phyloP scores from a whole-genome alignment of 2,888 invertebrate genomes.

The Axea sp. region DNA sequence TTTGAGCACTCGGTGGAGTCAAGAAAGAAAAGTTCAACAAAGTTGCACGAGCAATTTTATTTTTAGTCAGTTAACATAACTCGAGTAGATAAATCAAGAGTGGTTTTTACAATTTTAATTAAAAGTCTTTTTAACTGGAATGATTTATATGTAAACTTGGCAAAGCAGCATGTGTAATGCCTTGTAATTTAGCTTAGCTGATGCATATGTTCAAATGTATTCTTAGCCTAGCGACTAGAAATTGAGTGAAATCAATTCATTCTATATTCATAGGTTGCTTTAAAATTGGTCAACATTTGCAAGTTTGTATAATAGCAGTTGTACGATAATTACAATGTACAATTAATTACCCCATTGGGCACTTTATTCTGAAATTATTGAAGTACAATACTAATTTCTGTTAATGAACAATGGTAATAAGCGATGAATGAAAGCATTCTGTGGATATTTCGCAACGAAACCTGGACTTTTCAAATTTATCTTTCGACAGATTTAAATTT shows the following conservation, averaged over 20 bases:
- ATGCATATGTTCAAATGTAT: constrained; percentile 26
- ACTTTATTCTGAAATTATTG: background rate
- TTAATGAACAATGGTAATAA: too few relatives aligned
- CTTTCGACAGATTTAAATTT: too few relatives aligned
- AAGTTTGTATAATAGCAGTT: constrained; percentile 11
- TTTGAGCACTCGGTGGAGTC: background rate
- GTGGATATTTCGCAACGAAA: too few relatives aligned
- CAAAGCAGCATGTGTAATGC: constrained; percentile 20
- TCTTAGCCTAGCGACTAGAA: constrained; percentile 8
- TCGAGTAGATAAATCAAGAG: constrained; percentile 17
- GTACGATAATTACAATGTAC: constrained; percentile 18
- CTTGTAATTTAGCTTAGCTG: constrained; percentile 26
- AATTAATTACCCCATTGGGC: constrained; percentile 9
- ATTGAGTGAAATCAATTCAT: constrained; percentile 26
- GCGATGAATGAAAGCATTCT: too few relatives aligned
- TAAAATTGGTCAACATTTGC: constrained; percentile 38
- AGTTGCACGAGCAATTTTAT: constrained; percentile 24
- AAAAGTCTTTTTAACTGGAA: constrained; percentile 14
- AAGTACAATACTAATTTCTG: constrained; percentile 1
- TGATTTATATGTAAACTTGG: constrained; percentile 39
- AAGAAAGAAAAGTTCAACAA: constrained; percentile 14
- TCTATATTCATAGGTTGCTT: constrained; percentile 29
- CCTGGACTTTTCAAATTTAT: too few relatives aligned
- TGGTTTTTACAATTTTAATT: constrained; percentile 30
- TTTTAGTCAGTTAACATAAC: constrained; percentile 6